Conservation (phyloP, 1,140 invertebrate species). For the Phortica variegata region DNA sequence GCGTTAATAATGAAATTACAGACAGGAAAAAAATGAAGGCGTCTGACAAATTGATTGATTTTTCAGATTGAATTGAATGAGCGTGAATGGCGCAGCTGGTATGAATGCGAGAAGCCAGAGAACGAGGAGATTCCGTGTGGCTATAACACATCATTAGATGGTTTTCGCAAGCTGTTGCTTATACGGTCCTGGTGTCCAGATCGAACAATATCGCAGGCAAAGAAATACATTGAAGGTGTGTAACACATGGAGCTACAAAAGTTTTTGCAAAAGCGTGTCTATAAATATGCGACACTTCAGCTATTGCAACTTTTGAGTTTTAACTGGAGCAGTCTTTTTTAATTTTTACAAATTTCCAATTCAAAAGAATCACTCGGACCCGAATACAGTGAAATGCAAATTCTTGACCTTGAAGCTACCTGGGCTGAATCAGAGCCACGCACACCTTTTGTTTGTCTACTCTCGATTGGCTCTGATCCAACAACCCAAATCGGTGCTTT, state of each 20-base stretch:
- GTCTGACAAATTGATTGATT: not conserved
- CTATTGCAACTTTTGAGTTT: not conserved
- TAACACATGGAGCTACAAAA: too few relatives aligned
- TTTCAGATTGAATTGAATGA: conserved; percentile 79
- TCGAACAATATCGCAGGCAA: conserved; percentile 88
- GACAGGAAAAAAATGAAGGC: too few relatives aligned
- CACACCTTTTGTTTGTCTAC: conserved; percentile 87
- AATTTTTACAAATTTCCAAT: not conserved
- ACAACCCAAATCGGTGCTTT: conserved; percentile 87
- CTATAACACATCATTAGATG: conserved; percentile 83
- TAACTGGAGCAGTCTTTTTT: not conserved
- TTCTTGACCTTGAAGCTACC: conserved; percentile 87
- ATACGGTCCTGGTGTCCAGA: conserved; percentile 95
- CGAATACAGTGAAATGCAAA: conserved; percentile 89
- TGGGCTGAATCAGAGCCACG: conserved; percentile 85
- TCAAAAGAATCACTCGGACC: conserved; percentile 77
- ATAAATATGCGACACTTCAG: not conserved
- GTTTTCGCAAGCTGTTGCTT: conserved; percentile 85
- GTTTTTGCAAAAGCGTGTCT: not conserved
- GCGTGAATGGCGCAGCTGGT: conserved; percentile 90
- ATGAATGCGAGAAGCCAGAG: conserved; percentile 92
- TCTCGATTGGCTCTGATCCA: conserved; percentile 95
- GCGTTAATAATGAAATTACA: too few relatives aligned
- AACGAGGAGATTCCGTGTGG: conserved; percentile 89
- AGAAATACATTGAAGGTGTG: conserved; percentile 78